These are phyloP conservation scores for Anhinga rufa DNA, from an alignment of 2,113 vertebrate genomes.

Conservation along the genomic window DNA sequence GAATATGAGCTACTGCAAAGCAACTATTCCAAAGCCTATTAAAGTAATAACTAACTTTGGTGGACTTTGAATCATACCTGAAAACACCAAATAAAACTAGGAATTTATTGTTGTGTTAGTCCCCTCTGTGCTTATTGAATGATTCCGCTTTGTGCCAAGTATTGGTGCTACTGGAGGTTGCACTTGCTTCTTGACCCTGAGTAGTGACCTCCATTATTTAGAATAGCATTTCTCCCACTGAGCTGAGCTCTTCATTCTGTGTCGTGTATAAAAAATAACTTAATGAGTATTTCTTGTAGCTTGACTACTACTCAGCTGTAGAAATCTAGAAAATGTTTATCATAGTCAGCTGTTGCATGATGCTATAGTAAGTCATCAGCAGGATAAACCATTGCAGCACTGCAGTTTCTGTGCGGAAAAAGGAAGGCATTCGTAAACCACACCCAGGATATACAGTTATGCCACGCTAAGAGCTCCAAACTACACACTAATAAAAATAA, in stretches of 20 bases:
- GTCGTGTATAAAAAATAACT: neutral
- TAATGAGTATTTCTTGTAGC: neutral
- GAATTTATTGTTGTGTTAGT: neutral
- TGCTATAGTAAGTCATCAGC: neutral
- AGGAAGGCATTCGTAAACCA: neutral
- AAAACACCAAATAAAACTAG: neutral
- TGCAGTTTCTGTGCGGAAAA: neutral
- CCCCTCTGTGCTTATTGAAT: neutral
- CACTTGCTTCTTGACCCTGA: neutral
- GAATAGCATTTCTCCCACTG: neutral
- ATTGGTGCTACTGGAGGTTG: neutral
- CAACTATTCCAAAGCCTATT: neutral
- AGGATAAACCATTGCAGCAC: neutral
- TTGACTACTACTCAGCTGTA: neutral
- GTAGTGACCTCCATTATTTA: neutral
- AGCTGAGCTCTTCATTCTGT: neutral
- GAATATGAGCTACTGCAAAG: neutral
- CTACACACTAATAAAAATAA: neutral
- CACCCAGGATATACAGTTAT: neutral
- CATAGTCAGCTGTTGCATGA: neutral
- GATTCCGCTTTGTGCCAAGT: neutral
- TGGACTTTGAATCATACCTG: neutral
- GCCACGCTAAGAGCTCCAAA: neutral
- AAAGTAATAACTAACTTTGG: conserved; percentile 1
- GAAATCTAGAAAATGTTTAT: neutral